Evolutionary conservation across 2,113 vertebrate species (phyloP), one percentile per base, ranked within the genome.

Genomic region (Callospermophilus lateralis): DNA sequence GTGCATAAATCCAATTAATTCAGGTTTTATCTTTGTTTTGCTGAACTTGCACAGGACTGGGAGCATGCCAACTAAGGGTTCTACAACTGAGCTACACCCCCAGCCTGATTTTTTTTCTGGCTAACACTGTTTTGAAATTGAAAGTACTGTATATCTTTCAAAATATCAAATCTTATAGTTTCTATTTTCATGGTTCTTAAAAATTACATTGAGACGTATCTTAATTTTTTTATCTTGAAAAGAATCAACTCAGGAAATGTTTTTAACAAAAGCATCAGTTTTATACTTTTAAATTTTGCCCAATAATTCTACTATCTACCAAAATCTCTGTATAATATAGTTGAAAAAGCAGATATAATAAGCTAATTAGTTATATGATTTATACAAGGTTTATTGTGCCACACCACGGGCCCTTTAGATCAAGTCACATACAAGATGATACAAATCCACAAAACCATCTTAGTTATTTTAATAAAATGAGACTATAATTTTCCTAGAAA

Each of bases 151-250:
- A n/a, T 16, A 32, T 7, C 20, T 96, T 72, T 94, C 16, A 88
- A 90, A 96, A 90, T 76, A 74, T 8, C 37, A 48, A 90, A 86
- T 74, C n/a, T 17, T 28, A 30, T 51, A 12, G n/a, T 77, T 87
- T 70, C 30, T 93, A 77, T 81, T 63, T 80, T 90, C 34, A 70
- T 37, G n/a, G 51, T 70, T 68, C 80, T 90, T 81, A 8, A 89
- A 55, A 93, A 79, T 24, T 73, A 55, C 48, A 81, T 30, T 81
- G 76, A 77, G 39, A 17, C 17, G 32, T 61, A 77, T 24, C n/a
- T 61, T 85, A n/a, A 48, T 53, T 28, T 58, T 22, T 53, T 78
- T 48, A 45, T 73, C 26, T 55, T 68, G 10, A 22, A 65, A 93
- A 81, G 24, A 93, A 87, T 72, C 32, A 77, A 68, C 1, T 8